Evolutionary conservation across 2,797 vertebrate species (phyloP), one percentile per base, ranked within the genome.

Genomic region (Acanthornis magna): DNA sequence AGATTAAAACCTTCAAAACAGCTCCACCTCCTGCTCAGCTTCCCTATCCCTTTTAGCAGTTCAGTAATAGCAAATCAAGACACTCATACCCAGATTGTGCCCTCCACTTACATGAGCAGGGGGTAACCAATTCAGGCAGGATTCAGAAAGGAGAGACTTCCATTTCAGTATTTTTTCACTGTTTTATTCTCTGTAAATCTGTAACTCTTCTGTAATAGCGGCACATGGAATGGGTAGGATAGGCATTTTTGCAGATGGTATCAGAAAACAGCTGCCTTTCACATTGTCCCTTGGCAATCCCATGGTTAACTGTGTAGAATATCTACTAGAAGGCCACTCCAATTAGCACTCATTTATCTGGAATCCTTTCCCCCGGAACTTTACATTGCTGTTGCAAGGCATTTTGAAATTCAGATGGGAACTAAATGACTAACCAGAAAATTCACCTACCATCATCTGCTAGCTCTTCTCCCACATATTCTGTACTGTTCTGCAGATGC

Each of bases 51-150:
- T 71, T 91, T 96, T 85, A 87, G 29, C 30, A 54, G 20, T 86
- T 93, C 92, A 77, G 91, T 85, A 95, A 95, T 94, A 96, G 89
- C 87, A 92, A 91, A 96, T 95, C 82, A 94, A 96, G 91, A 89
- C 47, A 77, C 86, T 95, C 88, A 82, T 80, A 87, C 40, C 51
- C 79, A 93, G 86, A 94, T 94, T 95, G 86, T 95, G 71, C 70
- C 81, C 58, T 96, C 66, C 79, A 91, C 84, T 95, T 95, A 82
- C 30, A 84, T 67, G 58, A 93, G 88, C 87, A 95, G 72, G 79
- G 85, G 75, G 58, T 96, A 95, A 91, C 91, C 51, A 93, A 77
- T 95, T 90, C 75, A 94, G 61, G 36, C 84, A 93, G 66, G 66
- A 94, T 88, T 91, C 50, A 79, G 70, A 85, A 89, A 81, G 67